Conservation (phyloP, 92 coral and sea anemone genomes). For the Bergia puertoricense region DNA sequence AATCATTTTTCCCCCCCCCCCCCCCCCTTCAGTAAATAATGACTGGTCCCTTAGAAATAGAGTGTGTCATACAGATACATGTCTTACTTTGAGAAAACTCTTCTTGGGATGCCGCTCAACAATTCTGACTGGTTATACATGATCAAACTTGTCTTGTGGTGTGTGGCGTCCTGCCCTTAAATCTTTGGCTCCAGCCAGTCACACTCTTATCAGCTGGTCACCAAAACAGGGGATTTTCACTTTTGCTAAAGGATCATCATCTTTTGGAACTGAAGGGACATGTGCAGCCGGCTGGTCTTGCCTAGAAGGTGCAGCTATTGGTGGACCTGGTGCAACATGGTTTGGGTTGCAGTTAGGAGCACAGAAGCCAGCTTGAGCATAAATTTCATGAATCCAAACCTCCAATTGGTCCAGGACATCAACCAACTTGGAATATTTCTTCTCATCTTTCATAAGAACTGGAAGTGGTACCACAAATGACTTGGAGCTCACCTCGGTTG, state of each 20-base stretch:
- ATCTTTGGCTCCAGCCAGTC: constrained; percentile 73
- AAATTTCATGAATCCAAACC: constrained; percentile 57
- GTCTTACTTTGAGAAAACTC: constrained; percentile 60
- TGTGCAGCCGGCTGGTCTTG: constrained; percentile 70
- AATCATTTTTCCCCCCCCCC: no score
- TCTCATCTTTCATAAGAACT: constrained; percentile 67
- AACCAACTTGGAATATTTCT: constrained; percentile 63
- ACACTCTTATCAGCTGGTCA: constrained; percentile 64
- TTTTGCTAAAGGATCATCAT: constrained; percentile 56
- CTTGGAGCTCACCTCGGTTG: constrained; percentile 41
- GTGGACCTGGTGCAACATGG: constrained; percentile 55
- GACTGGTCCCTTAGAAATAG: constrained; percentile 12
- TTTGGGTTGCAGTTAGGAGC: constrained; percentile 41
- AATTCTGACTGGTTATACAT: constrained; percentile 62
- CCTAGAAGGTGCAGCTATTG: constrained; percentile 53
- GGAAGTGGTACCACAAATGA: constrained; percentile 71
- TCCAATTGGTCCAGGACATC: constrained; percentile 70
- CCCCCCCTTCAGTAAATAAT: constrained; percentile 19
- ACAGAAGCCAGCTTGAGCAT: constrained; percentile 59
- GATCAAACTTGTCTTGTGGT: constrained; percentile 61
- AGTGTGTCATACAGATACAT: not conserved
- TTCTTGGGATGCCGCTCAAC: constrained; percentile 76
- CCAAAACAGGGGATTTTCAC: constrained; percentile 72
- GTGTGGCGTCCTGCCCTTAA: constrained; percentile 64
- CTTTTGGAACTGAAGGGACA: constrained; percentile 55